Evolutionary conservation across 1,140 invertebrate genomes (phyloP), one percentile per base, ranked within the genome.

Genomic region (Ruditapes philippinarum): DNA sequence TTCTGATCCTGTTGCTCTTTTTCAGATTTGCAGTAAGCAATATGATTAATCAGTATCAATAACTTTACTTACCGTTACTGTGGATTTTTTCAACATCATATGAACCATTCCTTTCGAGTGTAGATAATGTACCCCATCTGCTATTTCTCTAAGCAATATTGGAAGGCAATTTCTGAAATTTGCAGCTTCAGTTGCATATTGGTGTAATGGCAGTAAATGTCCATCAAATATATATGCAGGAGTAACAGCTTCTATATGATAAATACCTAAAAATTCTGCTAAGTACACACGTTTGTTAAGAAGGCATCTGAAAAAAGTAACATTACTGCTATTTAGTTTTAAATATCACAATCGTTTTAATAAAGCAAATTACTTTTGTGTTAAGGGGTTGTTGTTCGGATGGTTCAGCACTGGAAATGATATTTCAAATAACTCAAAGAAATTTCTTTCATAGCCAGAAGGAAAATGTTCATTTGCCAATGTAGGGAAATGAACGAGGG

Each of bases 221-320:
- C 49, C 74, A n/a, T 88, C 62, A 49, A 74, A 89, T 28, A 89
- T 82, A 19, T 76, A 89, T n/a, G 87, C 78, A 28, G 87, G 87
- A 14, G 49, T 83, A 1, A 38, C 25, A 19, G 87, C 87, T 38
- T 83, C 65, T 12, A 79, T 70, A 25, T 89, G 87, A 42, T 89
- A 79, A 36, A 89, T 89, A 2, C 87, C 87, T 0, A 83, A n/a
- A 49, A 89, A 89, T 11, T 82, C 68, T 5, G 87, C 87, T 4
- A 89, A 22, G 51, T 40, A 54, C n/a, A 57, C 38, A 19, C 83
- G 68, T 57, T 70, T 45, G n/a, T 80, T 36, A 25, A 88, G 28
- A 0, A 88, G 42, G 51, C 74, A 88, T 36, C 85, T 88, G n/a
- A 45, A 38, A n/a, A n/a, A n/a, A n/a, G n/a, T n/a, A n/a, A n/a